Evolutionary conservation across 2,113 vertebrate genomes (phyloP).

Genomic region (Callithrix jacchus): DNA sequence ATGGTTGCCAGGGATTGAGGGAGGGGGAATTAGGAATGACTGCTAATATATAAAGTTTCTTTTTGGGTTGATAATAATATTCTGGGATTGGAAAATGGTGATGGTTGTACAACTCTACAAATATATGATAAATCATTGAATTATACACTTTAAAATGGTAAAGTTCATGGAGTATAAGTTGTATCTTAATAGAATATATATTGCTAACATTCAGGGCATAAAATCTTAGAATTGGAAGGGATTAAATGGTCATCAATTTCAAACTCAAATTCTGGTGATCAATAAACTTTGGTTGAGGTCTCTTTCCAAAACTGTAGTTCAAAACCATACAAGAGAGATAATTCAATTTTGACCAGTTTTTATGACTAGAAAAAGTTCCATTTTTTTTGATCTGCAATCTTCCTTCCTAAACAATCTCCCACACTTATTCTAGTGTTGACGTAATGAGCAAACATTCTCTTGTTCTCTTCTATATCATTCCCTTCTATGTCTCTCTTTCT

Average conservation of each 20-base stretch:
- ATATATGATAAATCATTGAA: not conserved
- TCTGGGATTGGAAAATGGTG: not conserved
- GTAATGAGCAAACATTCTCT: not conserved
- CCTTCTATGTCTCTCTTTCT: not conserved
- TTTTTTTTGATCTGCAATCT: conserved; percentile 15
- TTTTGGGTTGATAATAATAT: not conserved
- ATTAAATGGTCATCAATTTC: not conserved
- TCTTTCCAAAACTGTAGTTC: not conserved
- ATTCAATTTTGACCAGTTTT: not conserved
- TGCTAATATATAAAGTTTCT: not conserved
- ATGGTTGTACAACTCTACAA: not conserved
- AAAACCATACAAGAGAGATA: not conserved
- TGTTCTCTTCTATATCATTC: not conserved
- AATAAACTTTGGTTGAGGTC: not conserved
- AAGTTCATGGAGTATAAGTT: not conserved
- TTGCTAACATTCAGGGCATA: not conserved
- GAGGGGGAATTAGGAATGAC: not conserved
- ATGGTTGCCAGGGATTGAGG: not conserved
- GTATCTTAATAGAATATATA: not conserved
- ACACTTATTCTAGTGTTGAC: not conserved
- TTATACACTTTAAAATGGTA: not conserved
- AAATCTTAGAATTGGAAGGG: not conserved
- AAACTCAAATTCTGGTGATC: not conserved
- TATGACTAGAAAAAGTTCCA: not conserved
- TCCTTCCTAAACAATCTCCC: not conserved